phyloP scores from a whole-genome alignment of 2,797 vertebrate species.

The Salmo trutta region DNA sequence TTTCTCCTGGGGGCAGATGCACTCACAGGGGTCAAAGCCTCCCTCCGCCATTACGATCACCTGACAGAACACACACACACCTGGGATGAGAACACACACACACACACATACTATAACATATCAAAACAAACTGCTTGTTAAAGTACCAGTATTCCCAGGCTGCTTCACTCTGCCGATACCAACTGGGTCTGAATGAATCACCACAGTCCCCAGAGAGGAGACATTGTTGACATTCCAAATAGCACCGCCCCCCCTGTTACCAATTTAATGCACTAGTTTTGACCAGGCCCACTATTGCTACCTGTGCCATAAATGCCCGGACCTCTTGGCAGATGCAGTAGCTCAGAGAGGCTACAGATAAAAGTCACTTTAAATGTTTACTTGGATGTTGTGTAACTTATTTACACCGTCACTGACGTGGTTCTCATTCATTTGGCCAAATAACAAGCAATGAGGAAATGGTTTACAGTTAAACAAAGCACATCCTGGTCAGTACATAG shows the following conservation, averaged over 20 bases:
- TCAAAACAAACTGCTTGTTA: too few species aligned
- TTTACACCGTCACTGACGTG: not conserved
- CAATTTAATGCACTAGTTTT: not conserved
- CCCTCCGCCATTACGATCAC: slow-evolving; percentile 89
- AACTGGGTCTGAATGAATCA: not conserved
- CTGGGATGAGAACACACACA: slow-evolving; percentile 41
- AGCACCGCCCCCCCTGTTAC: too few species aligned
- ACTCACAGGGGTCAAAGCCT: slow-evolving; percentile 96
- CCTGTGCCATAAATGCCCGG: too few species aligned
- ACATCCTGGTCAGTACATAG: not conserved
- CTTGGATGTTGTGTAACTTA: not conserved
- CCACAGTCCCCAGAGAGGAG: not conserved
- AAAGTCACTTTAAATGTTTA: not conserved
- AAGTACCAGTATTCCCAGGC: not conserved
- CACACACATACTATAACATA: not conserved
- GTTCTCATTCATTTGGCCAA: not conserved
- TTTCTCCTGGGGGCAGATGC: slow-evolving; percentile 93
- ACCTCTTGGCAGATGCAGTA: not conserved
- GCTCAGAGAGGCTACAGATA: not conserved
- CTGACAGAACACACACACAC: slow-evolving; percentile 37
- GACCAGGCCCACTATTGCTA: not conserved
- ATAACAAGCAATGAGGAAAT: not conserved
- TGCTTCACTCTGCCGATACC: not conserved
- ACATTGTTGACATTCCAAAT: not conserved
- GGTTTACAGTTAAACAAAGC: not conserved